Conservation (phyloP, 2,113 vertebrate genomes). For the Poeciliopsis prolifica region DNA sequence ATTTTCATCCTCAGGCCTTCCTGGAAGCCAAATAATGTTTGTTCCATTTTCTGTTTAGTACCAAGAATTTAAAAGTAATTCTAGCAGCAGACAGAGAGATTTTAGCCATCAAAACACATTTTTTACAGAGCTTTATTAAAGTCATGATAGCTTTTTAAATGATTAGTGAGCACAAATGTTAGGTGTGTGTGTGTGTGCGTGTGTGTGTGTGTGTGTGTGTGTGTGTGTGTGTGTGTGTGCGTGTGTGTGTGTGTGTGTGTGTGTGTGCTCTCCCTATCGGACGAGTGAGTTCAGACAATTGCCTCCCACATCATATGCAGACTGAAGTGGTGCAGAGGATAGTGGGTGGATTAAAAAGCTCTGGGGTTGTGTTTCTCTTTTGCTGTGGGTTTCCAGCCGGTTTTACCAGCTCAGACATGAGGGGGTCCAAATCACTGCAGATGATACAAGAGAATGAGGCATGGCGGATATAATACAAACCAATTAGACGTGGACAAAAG, state of each 20-base stretch:
- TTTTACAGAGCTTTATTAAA: constrained; percentile 15
- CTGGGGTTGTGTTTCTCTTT: constrained; percentile 62
- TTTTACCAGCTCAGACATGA: constrained; percentile 55
- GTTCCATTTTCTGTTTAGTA: constrained; percentile 13
- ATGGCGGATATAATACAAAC: constrained; percentile 53
- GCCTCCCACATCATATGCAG: constrained; percentile 77
- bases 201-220: constrained; percentile 14
- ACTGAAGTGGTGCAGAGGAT: constrained; percentile 62
- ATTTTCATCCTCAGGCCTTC: not conserved
- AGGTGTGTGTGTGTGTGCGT: constrained; percentile 1
- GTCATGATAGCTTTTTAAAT: constrained; percentile 33
- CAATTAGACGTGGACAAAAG: constrained; percentile 67
- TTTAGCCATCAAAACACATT: constrained; percentile 16
- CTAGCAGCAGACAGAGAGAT: constrained; percentile 4
- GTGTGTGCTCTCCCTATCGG: constrained; percentile 34
- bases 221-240: constrained; percentile 16
- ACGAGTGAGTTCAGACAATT: constrained; percentile 73
- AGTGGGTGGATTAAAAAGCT: constrained; percentile 76
- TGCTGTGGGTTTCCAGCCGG: constrained; percentile 50
- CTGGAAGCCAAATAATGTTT: not conserved
- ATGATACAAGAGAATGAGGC: constrained; percentile 46
- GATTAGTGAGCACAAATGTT: constrained; percentile 31
- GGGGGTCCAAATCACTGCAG: constrained; percentile 54
- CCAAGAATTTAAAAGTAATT: constrained; percentile 1
- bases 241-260: constrained; percentile 14